A percentile compares a stretch with the other conserved stretches of the same genome.
Evolutionary conservation across 1,140 invertebrate species (phyloP).

Genomic region (Brachionus asplanchnoidis): DNA sequence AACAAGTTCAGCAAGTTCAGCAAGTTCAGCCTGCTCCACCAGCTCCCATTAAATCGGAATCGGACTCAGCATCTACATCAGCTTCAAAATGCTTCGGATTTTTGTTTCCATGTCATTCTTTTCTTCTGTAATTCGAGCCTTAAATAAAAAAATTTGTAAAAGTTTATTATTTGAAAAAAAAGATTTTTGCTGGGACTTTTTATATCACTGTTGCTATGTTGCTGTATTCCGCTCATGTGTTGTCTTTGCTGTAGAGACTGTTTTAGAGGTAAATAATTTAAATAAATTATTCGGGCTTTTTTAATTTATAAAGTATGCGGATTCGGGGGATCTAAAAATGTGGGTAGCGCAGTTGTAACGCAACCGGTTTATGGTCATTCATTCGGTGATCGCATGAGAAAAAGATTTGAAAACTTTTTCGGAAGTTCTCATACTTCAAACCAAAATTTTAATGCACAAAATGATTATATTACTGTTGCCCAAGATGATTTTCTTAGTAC

Average conservation of each 20-base stretch:
- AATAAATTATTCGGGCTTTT: not conserved
- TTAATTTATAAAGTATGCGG: not conserved
- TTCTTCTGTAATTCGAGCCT: not conserved
- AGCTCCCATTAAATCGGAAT: not conserved
- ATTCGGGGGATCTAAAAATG: not conserved
- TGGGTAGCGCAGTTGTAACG: not conserved
- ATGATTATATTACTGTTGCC: not conserved
- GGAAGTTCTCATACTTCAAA: not conserved
- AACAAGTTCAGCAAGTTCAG: not conserved
- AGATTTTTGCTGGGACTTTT: conserved; percentile 2
- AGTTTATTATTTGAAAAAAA: not conserved
- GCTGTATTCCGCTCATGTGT: conserved; percentile 10
- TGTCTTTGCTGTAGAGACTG: not conserved
- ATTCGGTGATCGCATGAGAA: not conserved
- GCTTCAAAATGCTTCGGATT: not conserved
- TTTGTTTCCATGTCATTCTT: not conserved
- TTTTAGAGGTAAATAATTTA: not conserved
- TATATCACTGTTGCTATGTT: not conserved
- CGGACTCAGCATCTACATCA: not conserved
- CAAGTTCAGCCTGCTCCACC: not conserved
- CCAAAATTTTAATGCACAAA: not conserved
- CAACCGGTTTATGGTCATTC: not conserved
- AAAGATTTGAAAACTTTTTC: conserved; percentile 31
- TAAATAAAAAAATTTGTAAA: not conserved
- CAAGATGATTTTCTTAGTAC: not conserved